Evolutionary conservation across 2,797 vertebrate genomes (phyloP), one percentile per base, ranked within the genome.

Genomic region (Rhynchonycteris naso): DNA sequence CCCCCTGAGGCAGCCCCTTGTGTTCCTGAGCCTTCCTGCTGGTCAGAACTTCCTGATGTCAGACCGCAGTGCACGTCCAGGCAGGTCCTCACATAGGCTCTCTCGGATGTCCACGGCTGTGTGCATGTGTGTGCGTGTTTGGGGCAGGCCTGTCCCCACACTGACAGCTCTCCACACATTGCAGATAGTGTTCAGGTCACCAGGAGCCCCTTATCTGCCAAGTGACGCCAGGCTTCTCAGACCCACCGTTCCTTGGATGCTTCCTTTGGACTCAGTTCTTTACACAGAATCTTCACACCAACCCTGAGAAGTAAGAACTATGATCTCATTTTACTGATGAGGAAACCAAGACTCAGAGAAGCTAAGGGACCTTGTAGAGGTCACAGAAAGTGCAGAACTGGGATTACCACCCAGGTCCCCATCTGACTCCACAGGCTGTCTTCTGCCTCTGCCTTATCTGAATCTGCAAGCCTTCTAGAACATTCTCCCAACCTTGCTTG

Each of bases 121-220:
- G 30, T 18, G 14, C 16, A 1, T 14, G 52, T 26, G 61, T 52
- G 71, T 1, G 14, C 0, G 1, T 12, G n/a, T 16, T 6, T 18
- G 65, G 28, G 22, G 38, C 28, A n/a, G 4, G 33, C 56, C 18
- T 54, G 35, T 47, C 28, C 83, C 59, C 47, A 33, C 7, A 2
- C 38, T 0, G 18, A 30, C 11, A 22, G 61, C 56, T 65, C 63
- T 22, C 2, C 5, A 3, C 43, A 12, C 0, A 16, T 24, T 13
- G 14, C 66, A 43, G 11, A 19, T 0, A 0, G 9, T 59, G 3
- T 33, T 56, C 54, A 4, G 61, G 12, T 21, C 33, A 3, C 22
- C 0, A 43, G 2, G 5, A 52, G 19, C 26, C 24, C 6, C 1
- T 38, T n/a, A 50, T 52, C 19, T 5, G 4, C 47, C 1, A 0